Evolutionary conservation across 1,140 invertebrate species (phyloP), one percentile per base, ranked within the genome.

Genomic region (Streblospio benedicti): DNA sequence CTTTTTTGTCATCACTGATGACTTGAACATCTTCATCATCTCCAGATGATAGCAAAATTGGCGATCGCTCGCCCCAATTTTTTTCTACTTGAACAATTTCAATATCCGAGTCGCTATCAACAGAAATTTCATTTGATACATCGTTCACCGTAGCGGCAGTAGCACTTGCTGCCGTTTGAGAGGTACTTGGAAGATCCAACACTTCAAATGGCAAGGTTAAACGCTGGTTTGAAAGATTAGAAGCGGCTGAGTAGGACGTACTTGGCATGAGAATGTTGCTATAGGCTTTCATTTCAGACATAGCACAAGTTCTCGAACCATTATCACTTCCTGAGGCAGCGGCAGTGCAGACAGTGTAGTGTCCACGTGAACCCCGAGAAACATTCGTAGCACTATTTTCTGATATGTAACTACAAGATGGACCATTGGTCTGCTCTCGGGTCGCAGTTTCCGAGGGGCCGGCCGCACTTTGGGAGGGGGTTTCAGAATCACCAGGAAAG

Each of bases 21-120:
- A 20, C 41, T 38, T 16, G 9, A 30, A 43, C 41, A 50, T 67
- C 64, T 51, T 62, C 64, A 25, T 80, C 80, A 4, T 76, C 77
- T 56, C 65, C 70, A 3, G 80, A 79, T 20, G 77, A 67, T 4
- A 82, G 53, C 33, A 67, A 72, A 35, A 83, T 79, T 9, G 83
- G 82, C 27, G 82, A 81, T 56, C 81, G 73, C 61, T 81, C 79
- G 50, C 76, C 73, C 58, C 76, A 77, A 12, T 81, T 79, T 65
- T 82, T 83, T 2, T 82, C 77, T 59, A 77, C 79, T n/a, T 73
- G 75, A 32, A 83, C 70, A 45, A 83, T 70, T 16, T 71, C 59
- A 28, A 73, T 61, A 49, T 69, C 70, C 62, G 67, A 71, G 1
- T 57, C 60, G 9, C 56, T 57, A 38, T 62, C 57, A 4, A 61